Base-by-base conservation (phyloP, 2,888 invertebrate genomes). In the Hydriomena furcata region DNA sequence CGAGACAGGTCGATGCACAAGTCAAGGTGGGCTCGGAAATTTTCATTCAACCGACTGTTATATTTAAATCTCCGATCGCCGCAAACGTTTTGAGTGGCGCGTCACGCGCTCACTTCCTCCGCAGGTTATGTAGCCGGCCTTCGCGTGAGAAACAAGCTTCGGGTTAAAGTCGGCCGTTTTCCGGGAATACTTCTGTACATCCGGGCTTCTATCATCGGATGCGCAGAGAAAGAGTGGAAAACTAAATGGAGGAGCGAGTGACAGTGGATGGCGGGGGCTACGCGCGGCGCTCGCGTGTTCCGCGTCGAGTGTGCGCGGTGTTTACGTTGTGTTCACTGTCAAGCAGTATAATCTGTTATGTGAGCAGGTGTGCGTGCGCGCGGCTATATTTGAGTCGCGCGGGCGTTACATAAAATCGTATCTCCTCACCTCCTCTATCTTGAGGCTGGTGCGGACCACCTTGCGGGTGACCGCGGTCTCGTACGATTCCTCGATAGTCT, bases 341-440 rank as follows among this genome's bases (percentile, higher is more conserved):
- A 83, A 81, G 71, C 79, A 84, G 82, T 83, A 82, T 82, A n/a
- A 78, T 82, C 82, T 79, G 80, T 84, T 82, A 85, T 81, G 85
- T 84, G 85, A 85, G 84, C 85, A 82, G 84, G 79, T 80, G 73
- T 66, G 73, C 65, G 75, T 69, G 71, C 68, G 75, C 66, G 69
- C 69, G 68, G 71, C 76, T 77, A 77, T 79, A 82, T 82, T 78
- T 76, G 84, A 80, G 81, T 75, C 65, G 82, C 80, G 79, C 78
- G 82, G 79, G 75, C 76, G 76, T 84, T 85, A 84, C 82, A 81
- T 86, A 87, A 84, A 82, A 65, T 76, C 73, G 78, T 81, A 76
- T 77, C 66, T 73, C 82, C 92, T 92, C 92, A 94, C 94, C 93
- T 94, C 94, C 91, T 94, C 92, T 82, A 94, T 94, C 91, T 93